phyloP scores from a whole-genome alignment of 2,113 vertebrate species.

The Antennarius striatus region DNA sequence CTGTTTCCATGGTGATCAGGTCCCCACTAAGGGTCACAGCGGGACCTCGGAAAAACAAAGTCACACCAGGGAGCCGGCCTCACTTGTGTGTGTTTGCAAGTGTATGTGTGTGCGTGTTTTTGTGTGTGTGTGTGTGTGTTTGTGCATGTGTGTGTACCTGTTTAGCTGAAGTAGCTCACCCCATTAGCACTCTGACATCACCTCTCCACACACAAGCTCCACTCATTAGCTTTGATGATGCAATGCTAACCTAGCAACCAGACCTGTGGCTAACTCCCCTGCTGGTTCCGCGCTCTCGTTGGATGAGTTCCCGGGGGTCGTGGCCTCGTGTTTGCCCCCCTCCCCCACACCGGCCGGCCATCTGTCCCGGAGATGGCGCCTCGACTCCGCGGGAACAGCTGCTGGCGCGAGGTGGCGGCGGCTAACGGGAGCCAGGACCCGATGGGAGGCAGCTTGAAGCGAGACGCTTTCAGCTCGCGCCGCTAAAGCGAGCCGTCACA shows the following conservation, averaged over 20 bases:
- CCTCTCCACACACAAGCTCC: slow-evolving; percentile 20
- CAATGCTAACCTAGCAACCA: slow-evolving; percentile 64
- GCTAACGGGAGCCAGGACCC: slow-evolving; percentile 43
- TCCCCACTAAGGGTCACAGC: slow-evolving; percentile 53
- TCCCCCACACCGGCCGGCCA: slow-evolving; percentile 24
- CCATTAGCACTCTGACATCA: slow-evolving; percentile 58
- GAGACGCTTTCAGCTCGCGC: slow-evolving; percentile 43
- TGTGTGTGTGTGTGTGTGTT: slow-evolving; percentile 13
- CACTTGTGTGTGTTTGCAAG: slow-evolving; percentile 8
- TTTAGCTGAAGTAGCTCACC: slow-evolving; percentile 41
- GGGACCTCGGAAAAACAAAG: slow-evolving; percentile 69
- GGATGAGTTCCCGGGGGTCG: slow-evolving; percentile 59
- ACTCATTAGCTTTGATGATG: slow-evolving; percentile 59
- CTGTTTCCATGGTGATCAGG: slow-evolving; percentile 66
- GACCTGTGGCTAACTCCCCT: slow-evolving; percentile 66
- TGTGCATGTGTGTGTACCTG: slow-evolving; percentile 18
- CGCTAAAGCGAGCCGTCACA: slow-evolving; percentile 4
- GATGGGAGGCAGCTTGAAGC: slow-evolving; percentile 44
- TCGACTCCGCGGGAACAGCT: slow-evolving; percentile 63
- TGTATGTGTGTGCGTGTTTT: not conserved
- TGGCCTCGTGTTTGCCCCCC: slow-evolving; percentile 14
- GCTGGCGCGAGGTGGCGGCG: slow-evolving; percentile 40
- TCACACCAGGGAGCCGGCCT: slow-evolving; percentile 43
- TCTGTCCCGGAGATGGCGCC: slow-evolving; percentile 57
- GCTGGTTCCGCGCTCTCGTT: slow-evolving; percentile 44